A percentile compares a stretch with the other conserved stretches of the same genome.
phyloP scores from a whole-genome alignment of 2,113 vertebrate species.

The Megaceryle torquata region DNA sequence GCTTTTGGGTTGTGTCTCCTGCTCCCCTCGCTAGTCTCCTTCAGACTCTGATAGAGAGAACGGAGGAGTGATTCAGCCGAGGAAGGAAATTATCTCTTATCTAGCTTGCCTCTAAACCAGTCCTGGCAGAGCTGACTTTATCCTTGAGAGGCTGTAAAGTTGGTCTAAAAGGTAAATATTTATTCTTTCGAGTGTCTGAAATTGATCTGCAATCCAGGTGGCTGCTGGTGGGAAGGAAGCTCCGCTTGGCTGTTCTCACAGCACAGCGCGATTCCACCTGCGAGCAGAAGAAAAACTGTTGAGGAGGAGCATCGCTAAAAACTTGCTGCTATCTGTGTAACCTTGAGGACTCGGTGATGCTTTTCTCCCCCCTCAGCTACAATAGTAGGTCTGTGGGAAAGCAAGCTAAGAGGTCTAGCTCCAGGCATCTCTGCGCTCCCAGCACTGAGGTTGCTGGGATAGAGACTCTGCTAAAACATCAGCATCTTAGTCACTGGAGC shows the following conservation, averaged over 20 bases:
- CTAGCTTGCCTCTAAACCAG: slow-evolving; percentile 29
- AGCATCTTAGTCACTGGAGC: background rate
- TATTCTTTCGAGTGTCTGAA: slow-evolving; percentile 22
- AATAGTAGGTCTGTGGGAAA: background rate
- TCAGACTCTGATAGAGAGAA: background rate
- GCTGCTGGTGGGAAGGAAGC: background rate
- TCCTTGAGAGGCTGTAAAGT: slow-evolving; percentile 43
- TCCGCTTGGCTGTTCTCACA: background rate
- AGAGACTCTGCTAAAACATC: background rate
- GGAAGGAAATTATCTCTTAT: slow-evolving; percentile 45
- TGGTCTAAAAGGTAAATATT: slow-evolving; percentile 54
- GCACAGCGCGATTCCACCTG: background rate
- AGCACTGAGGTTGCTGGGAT: background rate
- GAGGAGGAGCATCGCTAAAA: background rate
- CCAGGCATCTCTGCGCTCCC: background rate
- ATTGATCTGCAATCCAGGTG: background rate
- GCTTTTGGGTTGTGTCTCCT: background rate
- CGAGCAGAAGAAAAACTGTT: background rate
- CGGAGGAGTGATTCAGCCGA: background rate
- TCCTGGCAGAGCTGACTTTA: slow-evolving; percentile 7
- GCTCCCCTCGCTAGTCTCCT: background rate
- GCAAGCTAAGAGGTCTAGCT: background rate
- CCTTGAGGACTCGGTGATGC: background rate
- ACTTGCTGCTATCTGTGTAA: background rate
- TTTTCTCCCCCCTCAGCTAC: background rate